Conservation (phyloP, 2,888 invertebrate genomes). For the Lordiphosa fenestrarum region DNA sequence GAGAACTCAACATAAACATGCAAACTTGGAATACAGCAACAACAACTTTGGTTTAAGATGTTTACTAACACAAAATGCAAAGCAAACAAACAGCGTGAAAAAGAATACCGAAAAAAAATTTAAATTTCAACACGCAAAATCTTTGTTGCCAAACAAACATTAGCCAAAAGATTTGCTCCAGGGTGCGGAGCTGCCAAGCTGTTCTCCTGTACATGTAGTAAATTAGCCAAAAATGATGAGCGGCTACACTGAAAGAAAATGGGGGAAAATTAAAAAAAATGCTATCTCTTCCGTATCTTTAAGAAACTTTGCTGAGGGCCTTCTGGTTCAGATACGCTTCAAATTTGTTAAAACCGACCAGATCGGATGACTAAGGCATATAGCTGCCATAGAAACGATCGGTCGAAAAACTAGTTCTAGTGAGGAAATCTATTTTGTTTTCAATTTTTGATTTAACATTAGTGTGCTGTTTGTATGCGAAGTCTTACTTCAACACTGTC, state of each 20-base stretch:
- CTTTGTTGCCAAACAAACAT: conserved; percentile 13
- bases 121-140: conserved; percentile 13
- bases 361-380: too few relatives aligned
- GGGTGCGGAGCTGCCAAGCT: background rate
- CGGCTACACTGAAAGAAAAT: conserved; percentile 4
- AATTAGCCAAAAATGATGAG: conserved; percentile 7
- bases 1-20: conserved; percentile 11
- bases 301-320: too few relatives aligned
- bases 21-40: conserved; percentile 2
- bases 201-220: background rate
- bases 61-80: conserved; percentile 13
- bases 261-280: too few relatives aligned
- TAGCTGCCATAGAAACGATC: too few relatives aligned
- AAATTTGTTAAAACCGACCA: too few relatives aligned
- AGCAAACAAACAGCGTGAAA: conserved; percentile 7
- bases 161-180: conserved; percentile 2
- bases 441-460: too few relatives aligned
- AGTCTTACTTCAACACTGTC: too few relatives aligned
- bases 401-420: too few relatives aligned
- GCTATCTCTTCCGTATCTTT: too few relatives aligned
- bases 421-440: too few relatives aligned
- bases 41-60: conserved; percentile 7
- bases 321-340: too few relatives aligned
- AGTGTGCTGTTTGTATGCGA: too few relatives aligned
- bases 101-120: background rate